phyloP scores from a whole-genome alignment of 2,113 vertebrate genomes.

The Cyprichromis sp. region DNA sequence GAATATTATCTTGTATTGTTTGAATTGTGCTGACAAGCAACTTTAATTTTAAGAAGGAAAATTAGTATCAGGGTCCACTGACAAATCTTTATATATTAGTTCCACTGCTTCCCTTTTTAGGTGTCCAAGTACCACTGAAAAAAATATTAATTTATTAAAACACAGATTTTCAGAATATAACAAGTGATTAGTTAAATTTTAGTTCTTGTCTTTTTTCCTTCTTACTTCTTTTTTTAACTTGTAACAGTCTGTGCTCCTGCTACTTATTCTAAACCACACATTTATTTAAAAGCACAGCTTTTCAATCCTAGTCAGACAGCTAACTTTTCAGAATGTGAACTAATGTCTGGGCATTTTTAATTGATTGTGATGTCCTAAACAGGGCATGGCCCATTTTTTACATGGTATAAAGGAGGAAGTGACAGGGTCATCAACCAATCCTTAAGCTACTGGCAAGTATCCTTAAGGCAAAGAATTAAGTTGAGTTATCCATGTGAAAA shows the following conservation, averaged over 20 bases:
- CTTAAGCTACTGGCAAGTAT: constrained; percentile 18
- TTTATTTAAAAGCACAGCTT: not conserved
- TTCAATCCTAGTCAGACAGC: not conserved
- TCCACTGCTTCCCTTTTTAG: not conserved
- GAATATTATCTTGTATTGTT: not conserved
- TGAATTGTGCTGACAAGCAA: not conserved
- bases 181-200: not conserved
- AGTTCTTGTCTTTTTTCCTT: not conserved
- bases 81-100: not conserved
- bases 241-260: not conserved
- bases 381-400: constrained; percentile 40
- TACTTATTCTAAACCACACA: not conserved
- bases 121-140: not conserved
- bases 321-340: not conserved
- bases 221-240: not conserved
- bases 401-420: constrained; percentile 25
- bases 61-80: not conserved
- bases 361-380: constrained; percentile 2
- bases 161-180: not conserved
- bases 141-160: not conserved
- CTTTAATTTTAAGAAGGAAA: not conserved
- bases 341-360: constrained; percentile 21
- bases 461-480: constrained; percentile 15
- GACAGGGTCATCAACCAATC: constrained; percentile 28
- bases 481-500: constrained; percentile 31